Evolutionary conservation across 2,113 vertebrate species (phyloP).

Genomic region (Fulmarus glacialis): DNA sequence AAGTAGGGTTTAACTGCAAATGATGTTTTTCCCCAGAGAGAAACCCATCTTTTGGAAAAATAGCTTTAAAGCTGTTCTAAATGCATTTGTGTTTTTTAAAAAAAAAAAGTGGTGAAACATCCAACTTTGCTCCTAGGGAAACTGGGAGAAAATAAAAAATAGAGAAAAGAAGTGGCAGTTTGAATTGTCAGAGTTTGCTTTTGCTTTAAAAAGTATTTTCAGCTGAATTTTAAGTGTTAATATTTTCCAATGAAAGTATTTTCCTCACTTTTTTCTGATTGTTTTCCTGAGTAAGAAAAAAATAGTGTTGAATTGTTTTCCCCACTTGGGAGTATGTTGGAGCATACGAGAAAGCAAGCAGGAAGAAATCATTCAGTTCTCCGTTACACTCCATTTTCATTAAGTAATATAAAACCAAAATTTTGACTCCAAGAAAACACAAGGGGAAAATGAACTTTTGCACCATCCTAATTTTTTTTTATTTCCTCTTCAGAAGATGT

Average conservation of each 20-base stretch:
- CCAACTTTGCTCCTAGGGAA: not conserved
- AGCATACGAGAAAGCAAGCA: not conserved
- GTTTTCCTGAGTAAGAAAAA: slow-evolving; percentile 20
- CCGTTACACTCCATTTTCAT: slow-evolving; percentile 23
- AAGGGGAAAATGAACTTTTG: not conserved
- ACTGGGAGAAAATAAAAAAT: not conserved
- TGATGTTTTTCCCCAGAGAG: not conserved
- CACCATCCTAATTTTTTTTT: not conserved
- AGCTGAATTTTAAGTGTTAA: not conserved
- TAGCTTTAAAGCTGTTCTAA: not conserved
- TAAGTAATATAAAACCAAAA: not conserved
- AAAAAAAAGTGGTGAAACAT: not conserved
- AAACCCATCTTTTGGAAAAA: not conserved
- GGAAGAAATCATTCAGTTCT: slow-evolving; percentile 15
- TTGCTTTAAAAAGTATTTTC: slow-evolving; percentile 22
- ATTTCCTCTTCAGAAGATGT: not conserved
- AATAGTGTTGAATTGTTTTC: not conserved
- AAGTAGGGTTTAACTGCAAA: not conserved
- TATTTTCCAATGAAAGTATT: not conserved
- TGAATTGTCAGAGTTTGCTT: slow-evolving; percentile 21
- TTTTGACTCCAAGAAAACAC: not conserved
- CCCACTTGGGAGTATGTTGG: not conserved
- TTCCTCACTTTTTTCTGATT: not conserved
- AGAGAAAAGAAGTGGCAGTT: not conserved
- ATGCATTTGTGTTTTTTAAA: not conserved